Conservation (phyloP, 2,888 invertebrate genomes). For the Synanthedon andrenaeformis region DNA sequence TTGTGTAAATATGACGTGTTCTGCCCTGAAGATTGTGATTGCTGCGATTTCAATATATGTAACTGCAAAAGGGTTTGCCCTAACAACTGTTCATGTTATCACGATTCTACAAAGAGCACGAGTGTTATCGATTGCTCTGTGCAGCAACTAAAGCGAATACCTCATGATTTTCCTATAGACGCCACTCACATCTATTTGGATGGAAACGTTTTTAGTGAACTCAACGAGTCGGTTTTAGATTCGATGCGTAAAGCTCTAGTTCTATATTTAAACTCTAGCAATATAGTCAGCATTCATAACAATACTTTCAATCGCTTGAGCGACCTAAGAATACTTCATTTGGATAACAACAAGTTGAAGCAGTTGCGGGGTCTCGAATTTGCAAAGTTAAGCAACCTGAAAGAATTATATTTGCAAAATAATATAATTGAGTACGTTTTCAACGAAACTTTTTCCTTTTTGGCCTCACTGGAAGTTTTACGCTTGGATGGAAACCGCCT, state of each 20-base stretch:
- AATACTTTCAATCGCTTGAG: conserved; percentile 85
- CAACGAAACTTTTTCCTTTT: conserved; percentile 82
- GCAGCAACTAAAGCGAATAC: conserved; percentile 79
- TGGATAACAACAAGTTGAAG: conserved; percentile 86
- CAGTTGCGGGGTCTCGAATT: conserved; percentile 86
- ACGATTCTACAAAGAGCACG: conserved; percentile 91
- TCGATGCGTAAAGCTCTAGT: conserved; percentile 68
- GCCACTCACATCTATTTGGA: conserved; percentile 93
- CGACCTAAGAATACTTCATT: conserved; percentile 81
- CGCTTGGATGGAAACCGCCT: conserved; percentile 88
- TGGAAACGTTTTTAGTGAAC: conserved; percentile 85
- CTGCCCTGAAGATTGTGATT: conserved; percentile 92
- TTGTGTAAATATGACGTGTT: conserved; percentile 90
- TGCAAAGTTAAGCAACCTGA: conserved; percentile 81
- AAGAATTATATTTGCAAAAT: conserved; percentile 88
- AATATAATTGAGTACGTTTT: conserved; percentile 84
- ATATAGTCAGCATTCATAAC: conserved; percentile 84
- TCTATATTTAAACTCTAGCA: conserved; percentile 86
- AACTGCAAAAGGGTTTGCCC: conserved; percentile 97
- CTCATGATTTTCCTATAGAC: conserved; percentile 87
- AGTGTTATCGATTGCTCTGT: conserved; percentile 92
- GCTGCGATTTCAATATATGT: conserved; percentile 95
- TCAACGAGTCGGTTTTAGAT: conserved; percentile 67
- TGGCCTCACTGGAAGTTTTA: conserved; percentile 83
- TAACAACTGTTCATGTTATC: conserved; percentile 91